Conservation (phyloP, 2,797 vertebrate species). For the Bradypodion ventrale region DNA sequence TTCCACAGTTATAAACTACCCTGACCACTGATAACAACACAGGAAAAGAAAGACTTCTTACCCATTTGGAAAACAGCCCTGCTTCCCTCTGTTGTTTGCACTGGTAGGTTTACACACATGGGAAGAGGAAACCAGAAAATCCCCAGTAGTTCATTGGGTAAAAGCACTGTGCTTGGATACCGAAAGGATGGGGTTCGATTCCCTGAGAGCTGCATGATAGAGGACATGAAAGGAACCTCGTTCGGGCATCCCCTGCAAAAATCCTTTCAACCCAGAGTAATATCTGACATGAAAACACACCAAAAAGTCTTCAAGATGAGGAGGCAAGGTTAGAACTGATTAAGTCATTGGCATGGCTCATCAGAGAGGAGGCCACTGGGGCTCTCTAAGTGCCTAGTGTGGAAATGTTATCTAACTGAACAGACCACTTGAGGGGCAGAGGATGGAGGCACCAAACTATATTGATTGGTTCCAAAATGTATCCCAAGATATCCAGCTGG, state of each 20-base stretch:
- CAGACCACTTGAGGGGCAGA: not conserved
- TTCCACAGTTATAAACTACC: not conserved
- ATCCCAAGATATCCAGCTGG: not conserved
- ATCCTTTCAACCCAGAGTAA: too few species aligned
- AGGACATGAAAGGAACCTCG: too few species aligned
- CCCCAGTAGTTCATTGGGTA: too few species aligned
- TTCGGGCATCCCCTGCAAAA: too few species aligned
- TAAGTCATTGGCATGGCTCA: not conserved
- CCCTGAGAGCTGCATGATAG: too few species aligned
- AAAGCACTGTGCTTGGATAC: too few species aligned
- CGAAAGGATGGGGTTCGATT: too few species aligned
- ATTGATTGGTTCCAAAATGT: not conserved
- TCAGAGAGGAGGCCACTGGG: too few species aligned
- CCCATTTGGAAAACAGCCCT: not conserved
- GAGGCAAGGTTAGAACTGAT: not conserved
- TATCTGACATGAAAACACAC: too few species aligned
- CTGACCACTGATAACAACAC: not conserved
- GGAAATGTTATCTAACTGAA: not conserved
- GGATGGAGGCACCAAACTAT: not conserved
- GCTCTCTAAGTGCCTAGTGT: too few species aligned
- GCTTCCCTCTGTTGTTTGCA: not conserved
- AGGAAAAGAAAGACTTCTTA: not conserved
- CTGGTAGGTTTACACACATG: not conserved
- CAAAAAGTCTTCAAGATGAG: not conserved
- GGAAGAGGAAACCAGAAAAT: not conserved